phyloP scores from a whole-genome alignment of 2,797 vertebrate species.

The Malurus leucopterus region DNA sequence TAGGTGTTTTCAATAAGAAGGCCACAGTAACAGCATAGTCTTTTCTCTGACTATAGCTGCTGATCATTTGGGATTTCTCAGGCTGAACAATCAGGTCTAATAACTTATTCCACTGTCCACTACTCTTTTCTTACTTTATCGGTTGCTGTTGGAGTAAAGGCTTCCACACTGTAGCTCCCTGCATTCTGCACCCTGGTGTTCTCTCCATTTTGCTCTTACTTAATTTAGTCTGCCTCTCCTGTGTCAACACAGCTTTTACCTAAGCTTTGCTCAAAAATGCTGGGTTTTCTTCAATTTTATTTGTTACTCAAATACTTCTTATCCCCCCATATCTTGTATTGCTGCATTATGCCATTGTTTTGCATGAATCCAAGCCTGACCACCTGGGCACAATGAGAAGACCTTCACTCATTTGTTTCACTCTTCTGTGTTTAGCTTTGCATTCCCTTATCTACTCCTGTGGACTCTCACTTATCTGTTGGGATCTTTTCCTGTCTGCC shows the following conservation, averaged over 20 bases:
- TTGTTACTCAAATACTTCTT: background rate
- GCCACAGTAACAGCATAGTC: background rate
- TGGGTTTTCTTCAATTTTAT: background rate
- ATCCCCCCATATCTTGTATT: background rate
- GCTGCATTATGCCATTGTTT: background rate
- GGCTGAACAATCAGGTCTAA: background rate
- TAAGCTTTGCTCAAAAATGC: background rate
- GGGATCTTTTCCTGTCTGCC: background rate
- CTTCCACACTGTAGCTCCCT: background rate
- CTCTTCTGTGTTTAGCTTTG: background rate
- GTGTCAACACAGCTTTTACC: background rate
- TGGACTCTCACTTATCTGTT: background rate
- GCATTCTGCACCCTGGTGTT: background rate
- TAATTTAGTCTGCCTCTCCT: background rate
- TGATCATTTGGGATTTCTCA: background rate
- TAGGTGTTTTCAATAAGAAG: background rate
- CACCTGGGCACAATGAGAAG: background rate
- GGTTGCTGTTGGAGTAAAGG: background rate
- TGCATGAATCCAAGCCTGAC: background rate
- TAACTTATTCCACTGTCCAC: background rate
- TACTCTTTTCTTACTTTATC: background rate
- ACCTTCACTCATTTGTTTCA: background rate
- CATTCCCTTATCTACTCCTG: background rate
- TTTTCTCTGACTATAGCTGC: background rate
- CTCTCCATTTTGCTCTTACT: background rate